These are phyloP conservation scores for Orthosia incerta DNA, from an alignment of 2,888 invertebrate species.

Conservation along the genomic window DNA sequence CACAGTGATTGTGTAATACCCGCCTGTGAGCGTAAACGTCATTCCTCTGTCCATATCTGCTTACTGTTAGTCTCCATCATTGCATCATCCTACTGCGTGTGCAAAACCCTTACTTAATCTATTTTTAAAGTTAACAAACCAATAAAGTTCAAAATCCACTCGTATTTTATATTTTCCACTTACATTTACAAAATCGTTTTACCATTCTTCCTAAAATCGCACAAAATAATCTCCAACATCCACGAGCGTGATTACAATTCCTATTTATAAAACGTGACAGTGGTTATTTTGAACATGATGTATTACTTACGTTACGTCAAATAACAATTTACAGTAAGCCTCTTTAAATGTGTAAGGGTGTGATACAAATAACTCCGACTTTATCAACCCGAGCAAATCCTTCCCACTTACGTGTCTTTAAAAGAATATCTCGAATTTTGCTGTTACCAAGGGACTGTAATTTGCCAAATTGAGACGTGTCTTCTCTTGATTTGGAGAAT, in stretches of 20 bases:
- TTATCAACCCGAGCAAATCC: conserved; percentile 30
- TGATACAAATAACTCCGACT: conserved; percentile 40
- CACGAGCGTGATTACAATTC: conserved; percentile 11
- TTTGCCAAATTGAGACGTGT: conserved; percentile 67
- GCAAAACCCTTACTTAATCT: too few species aligned
- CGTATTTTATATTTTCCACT: too few species aligned
- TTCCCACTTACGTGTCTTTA: conserved; percentile 41
- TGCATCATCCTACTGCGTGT: too few species aligned
- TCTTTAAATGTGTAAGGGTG: background rate
- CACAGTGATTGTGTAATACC: too few species aligned
- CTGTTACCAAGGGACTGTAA: conserved; percentile 52
- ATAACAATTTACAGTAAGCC: conserved; percentile 27
- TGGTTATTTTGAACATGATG: conserved; percentile 24
- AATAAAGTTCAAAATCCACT: too few species aligned
- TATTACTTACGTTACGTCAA: conserved; percentile 21
- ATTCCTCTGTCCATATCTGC: too few species aligned
- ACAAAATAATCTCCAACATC: conserved; percentile 6
- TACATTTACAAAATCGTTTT: background rate
- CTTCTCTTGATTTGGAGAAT: conserved; percentile 29
- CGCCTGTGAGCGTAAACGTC: too few species aligned
- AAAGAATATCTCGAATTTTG: conserved; percentile 56
- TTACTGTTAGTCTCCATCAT: too few species aligned
- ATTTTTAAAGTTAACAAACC: too few species aligned
- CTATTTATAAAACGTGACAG: conserved; percentile 16
- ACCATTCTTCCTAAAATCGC: background rate